Evolutionary conservation across 2,888 invertebrate species (phyloP).

Genomic region (Stegophylla sp.): DNA sequence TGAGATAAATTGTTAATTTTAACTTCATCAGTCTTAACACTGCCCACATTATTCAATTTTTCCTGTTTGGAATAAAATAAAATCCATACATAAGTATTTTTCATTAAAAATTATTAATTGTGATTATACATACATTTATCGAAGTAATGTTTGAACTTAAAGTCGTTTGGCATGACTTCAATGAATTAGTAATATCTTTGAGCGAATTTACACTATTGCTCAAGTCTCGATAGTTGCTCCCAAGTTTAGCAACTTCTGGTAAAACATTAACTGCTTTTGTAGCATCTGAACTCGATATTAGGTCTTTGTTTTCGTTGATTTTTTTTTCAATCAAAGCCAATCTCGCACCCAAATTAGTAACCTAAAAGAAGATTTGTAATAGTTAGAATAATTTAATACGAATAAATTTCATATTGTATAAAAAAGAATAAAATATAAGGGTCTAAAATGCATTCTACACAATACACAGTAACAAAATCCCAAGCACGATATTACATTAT

Average conservation of each 20-base stretch:
- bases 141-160: conserved; percentile 62
- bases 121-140: conserved; percentile 62
- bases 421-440: too few species aligned
- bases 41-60: conserved; percentile 61
- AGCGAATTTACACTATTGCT: conserved; percentile 64
- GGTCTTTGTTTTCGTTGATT: conserved; percentile 70
- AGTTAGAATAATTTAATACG: not conserved
- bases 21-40: conserved; percentile 63
- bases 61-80: conserved; percentile 24
- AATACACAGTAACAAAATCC: not conserved
- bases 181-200: conserved; percentile 63
- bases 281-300: conserved; percentile 70
- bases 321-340: conserved; percentile 69
- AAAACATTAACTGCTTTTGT: conserved; percentile 67
- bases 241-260: conserved; percentile 70
- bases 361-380: conserved; percentile 64
- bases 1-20: conserved; percentile 64
- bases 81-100: conserved; percentile 1
- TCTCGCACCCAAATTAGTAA: conserved; percentile 66
- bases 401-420: too few species aligned
- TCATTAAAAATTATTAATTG: not conserved
- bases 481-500: not conserved
- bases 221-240: conserved; percentile 70
- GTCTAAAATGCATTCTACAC: not conserved
- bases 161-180: conserved; percentile 60